Evolutionary conservation across 2,888 invertebrate genomes (phyloP).

Genomic region (Drosophila ezoana): DNA sequence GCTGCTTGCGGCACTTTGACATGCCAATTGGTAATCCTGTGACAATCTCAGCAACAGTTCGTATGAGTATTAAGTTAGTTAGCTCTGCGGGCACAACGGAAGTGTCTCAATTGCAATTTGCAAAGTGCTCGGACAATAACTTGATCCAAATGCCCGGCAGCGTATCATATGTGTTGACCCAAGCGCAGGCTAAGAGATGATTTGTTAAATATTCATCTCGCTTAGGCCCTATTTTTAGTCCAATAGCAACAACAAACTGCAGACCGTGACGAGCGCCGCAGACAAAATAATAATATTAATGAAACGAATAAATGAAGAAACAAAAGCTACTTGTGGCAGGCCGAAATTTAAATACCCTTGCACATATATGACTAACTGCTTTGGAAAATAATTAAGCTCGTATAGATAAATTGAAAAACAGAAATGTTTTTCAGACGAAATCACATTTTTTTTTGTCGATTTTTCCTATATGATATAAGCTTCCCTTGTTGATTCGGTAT

Average conservation of each 20-base stretch:
- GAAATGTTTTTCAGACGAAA: too few relatives aligned
- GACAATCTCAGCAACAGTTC: constrained; percentile 10
- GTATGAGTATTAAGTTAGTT: constrained; percentile 10
- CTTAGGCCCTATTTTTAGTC: constrained; percentile 21
- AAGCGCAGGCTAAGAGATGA: constrained; percentile 30
- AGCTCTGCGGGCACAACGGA: neutral
- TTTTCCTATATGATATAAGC: too few relatives aligned
- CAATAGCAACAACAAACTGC: constrained; percentile 12
- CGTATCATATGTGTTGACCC: constrained; percentile 19
- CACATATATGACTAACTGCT: too few relatives aligned
- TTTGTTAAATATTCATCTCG: constrained; percentile 33
- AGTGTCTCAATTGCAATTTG: constrained; percentile 39
- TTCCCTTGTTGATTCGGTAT: too few relatives aligned
- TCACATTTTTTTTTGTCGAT: too few relatives aligned
- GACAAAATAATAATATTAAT: constrained; percentile 37
- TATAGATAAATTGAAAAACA: too few relatives aligned
- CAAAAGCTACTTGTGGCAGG: too few relatives aligned
- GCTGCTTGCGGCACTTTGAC: constrained; percentile 22
- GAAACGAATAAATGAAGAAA: neutral
- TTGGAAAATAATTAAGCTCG: too few relatives aligned
- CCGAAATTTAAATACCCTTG: too few relatives aligned
- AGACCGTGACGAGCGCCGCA: neutral
- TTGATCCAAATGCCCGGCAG: constrained; percentile 33
- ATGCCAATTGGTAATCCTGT: constrained; percentile 45
- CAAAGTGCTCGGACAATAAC: constrained; percentile 33